Conservation (phyloP, 2,797 vertebrate species). For the Poecilia gillii region DNA sequence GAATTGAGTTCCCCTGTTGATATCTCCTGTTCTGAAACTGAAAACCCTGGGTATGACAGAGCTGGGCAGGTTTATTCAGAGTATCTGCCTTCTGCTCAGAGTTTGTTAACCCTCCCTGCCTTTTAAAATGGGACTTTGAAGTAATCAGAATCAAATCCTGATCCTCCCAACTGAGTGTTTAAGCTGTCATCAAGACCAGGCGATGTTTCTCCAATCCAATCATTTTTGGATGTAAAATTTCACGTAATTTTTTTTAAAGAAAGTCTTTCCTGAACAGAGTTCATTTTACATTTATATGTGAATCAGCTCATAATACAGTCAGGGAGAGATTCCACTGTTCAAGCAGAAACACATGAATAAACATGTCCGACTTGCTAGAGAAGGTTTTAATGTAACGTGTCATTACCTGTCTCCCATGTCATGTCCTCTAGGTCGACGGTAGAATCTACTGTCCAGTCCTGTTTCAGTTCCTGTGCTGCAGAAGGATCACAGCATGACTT, state of each 20-base stretch:
- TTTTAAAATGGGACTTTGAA: too few species aligned
- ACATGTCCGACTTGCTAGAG: background rate
- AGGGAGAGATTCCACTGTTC: background rate
- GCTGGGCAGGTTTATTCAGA: too few species aligned
- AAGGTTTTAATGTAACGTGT: background rate
- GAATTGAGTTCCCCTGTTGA: too few species aligned
- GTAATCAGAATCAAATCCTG: background rate
- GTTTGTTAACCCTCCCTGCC: too few species aligned
- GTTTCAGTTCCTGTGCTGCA: constrained; percentile 85
- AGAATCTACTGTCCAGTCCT: constrained; percentile 86
- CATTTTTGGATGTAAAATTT: too few species aligned
- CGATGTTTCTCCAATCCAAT: background rate
- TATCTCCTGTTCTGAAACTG: too few species aligned
- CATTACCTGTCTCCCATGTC: constrained; percentile 87
- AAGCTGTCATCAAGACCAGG: background rate
- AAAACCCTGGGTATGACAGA: too few species aligned
- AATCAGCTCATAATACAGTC: background rate
- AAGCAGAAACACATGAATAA: background rate
- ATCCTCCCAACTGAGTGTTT: background rate
- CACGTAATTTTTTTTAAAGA: too few species aligned
- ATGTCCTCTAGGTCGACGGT: constrained; percentile 87
- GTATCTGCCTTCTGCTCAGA: too few species aligned
- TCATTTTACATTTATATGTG: background rate
- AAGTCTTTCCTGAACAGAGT: background rate
- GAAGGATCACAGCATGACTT: background rate